phyloP scores from a whole-genome alignment of 92 coral and sea anemone genomes.

The Bergia sp. region DNA sequence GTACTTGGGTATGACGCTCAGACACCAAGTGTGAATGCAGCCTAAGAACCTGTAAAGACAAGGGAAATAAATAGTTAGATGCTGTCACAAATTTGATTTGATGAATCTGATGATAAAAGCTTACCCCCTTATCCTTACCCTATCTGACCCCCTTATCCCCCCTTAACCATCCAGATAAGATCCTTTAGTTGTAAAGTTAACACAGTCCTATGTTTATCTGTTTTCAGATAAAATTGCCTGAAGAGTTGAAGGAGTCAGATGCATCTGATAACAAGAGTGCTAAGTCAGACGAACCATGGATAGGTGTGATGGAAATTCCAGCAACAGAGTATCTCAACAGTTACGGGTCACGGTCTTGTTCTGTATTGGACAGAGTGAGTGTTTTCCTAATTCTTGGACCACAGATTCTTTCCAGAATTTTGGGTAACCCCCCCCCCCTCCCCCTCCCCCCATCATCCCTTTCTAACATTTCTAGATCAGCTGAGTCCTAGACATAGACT shows the following conservation, averaged over 20 bases:
- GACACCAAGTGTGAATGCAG: no score
- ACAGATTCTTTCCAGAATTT: no score
- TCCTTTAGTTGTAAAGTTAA: neutral
- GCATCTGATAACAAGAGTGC: neutral
- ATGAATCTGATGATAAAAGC: no score
- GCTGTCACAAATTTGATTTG: no score
- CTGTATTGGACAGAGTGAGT: constrained; percentile 63
- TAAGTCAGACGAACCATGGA: constrained; percentile 54
- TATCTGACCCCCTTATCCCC: no score
- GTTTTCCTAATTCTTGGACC: neutral
- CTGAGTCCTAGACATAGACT: neutral
- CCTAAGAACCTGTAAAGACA: no score
- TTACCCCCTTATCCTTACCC: no score
- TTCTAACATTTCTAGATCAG: no score
- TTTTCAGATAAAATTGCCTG: neutral
- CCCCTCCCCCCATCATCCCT: no score
- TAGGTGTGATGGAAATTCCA: constrained; percentile 64
- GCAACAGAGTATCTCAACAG: constrained; percentile 57
- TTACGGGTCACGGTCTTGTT: constrained; percentile 60
- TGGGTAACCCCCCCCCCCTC: no score
- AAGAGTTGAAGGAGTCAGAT: constrained; percentile 4
- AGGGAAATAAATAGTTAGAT: no score
- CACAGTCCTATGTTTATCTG: neutral
- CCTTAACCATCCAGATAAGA: neutral
- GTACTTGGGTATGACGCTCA: no score